These are phyloP conservation scores for Syngnathus acus DNA, from an alignment of 2,797 vertebrate genomes.

Conservation along the genomic window DNA sequence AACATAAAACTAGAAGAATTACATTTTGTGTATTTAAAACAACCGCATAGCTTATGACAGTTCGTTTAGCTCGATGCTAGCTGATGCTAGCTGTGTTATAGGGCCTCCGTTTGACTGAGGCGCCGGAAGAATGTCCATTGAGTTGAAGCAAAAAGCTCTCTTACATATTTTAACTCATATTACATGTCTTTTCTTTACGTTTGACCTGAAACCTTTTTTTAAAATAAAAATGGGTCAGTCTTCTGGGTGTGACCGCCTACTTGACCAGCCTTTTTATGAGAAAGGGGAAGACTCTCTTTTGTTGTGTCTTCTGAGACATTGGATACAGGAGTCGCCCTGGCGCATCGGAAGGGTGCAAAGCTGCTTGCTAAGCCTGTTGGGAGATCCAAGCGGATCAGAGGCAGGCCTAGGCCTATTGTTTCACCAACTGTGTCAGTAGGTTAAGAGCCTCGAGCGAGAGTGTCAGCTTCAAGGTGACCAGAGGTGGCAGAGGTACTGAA, in stretches of 20 bases:
- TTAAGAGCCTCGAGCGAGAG: slow-evolving; percentile 44
- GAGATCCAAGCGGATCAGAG: slow-evolving; percentile 36
- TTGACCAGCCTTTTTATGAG: background rate
- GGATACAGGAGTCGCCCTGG: background rate
- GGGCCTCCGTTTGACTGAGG: too few relatives aligned
- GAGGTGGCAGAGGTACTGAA: background rate
- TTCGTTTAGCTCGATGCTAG: background rate
- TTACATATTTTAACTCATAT: too few relatives aligned
- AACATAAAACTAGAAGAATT: background rate
- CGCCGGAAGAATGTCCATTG: too few relatives aligned
- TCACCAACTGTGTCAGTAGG: slow-evolving; percentile 64
- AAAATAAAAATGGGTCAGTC: background rate
- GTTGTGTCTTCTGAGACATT: slow-evolving; percentile 5
- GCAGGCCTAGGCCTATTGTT: slow-evolving; percentile 50
- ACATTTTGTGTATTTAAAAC: background rate
- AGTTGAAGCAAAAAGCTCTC: too few relatives aligned
- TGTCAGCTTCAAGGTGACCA: slow-evolving; percentile 45
- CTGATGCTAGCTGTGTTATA: too few relatives aligned
- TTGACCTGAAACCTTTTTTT: background rate
- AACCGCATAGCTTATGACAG: background rate
- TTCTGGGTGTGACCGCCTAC: background rate
- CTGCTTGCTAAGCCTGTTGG: slow-evolving; percentile 30
- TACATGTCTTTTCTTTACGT: background rate
- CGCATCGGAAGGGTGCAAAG: slow-evolving; percentile 30
- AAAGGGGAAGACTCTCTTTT: background rate